These are phyloP conservation scores for Lophius piscatorius DNA, from an alignment of 2,113 vertebrate genomes.

Conservation along the genomic window DNA sequence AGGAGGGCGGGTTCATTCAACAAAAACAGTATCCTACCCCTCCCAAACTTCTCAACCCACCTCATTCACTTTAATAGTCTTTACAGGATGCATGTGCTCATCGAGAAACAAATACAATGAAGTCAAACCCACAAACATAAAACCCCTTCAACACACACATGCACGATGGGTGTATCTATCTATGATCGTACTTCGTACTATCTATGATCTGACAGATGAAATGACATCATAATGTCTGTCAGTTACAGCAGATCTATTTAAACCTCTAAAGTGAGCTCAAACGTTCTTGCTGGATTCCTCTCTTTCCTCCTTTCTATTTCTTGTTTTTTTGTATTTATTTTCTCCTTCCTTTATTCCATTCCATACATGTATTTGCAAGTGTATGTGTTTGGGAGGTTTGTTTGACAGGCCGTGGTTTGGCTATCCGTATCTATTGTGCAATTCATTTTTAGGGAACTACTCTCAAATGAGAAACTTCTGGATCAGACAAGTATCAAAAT, in stretches of 20 bases:
- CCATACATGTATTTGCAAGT: too few species aligned
- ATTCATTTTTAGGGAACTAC: neutral
- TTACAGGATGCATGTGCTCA: conserved; percentile 27
- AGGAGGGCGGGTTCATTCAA: conserved; percentile 46
- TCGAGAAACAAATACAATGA: conserved; percentile 27
- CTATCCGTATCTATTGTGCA: conserved; percentile 16
- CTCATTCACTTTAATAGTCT: conserved; percentile 17
- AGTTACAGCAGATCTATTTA: conserved; percentile 37
- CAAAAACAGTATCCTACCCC: conserved; percentile 44
- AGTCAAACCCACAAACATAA: conserved; percentile 15
- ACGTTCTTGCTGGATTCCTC: conserved; percentile 27
- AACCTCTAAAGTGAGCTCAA: conserved; percentile 23
- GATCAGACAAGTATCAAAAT: conserved; percentile 13
- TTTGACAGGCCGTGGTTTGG: conserved; percentile 14
- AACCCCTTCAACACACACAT: conserved; percentile 12
- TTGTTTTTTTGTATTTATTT: conserved; percentile 1
- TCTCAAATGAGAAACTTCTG: conserved; percentile 29
- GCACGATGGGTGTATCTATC: conserved; percentile 14
- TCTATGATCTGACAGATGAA: conserved; percentile 55
- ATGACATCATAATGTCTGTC: conserved; percentile 51
- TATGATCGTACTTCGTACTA: too few species aligned
- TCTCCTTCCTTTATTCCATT: too few species aligned
- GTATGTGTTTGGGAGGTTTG: too few species aligned
- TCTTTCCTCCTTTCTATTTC: neutral
- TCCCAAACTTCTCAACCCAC: conserved; percentile 30